Evolutionary conservation across 1,140 invertebrate genomes (phyloP).

Genomic region (Zaprionus tsacasi): DNA sequence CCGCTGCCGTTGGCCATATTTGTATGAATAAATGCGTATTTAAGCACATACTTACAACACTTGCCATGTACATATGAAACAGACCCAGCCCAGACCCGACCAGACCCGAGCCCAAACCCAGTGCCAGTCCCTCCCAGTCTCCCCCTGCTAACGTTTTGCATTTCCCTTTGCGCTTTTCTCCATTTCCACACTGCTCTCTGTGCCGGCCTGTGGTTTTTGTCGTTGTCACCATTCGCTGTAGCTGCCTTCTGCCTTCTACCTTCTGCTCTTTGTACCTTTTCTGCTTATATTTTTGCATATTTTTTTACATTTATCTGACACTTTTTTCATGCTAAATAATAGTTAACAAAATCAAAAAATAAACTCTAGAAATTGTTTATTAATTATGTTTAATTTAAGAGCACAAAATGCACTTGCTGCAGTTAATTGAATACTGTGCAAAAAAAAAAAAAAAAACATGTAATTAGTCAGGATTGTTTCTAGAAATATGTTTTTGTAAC

Average conservation of each 20-base stretch:
- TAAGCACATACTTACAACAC: constrained; percentile 83
- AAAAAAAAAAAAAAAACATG: constrained; percentile 28
- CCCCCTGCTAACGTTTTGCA: constrained; percentile 20
- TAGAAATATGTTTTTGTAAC: constrained; percentile 23
- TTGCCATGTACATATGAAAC: constrained; percentile 72
- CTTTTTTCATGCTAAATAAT: constrained; percentile 3
- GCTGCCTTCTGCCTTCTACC: constrained; percentile 6
- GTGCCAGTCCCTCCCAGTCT: background rate
- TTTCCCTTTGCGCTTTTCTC: constrained; percentile 48
- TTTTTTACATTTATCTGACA: constrained; percentile 20
- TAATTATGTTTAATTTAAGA: constrained; percentile 59
- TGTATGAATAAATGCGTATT: constrained; percentile 83
- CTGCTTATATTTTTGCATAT: background rate
- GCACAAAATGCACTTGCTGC: constrained; percentile 50
- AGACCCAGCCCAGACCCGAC: constrained; percentile 7
- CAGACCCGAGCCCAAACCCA: constrained; percentile 8
- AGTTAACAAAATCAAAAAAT: constrained; percentile 2
- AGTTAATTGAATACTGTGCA: constrained; percentile 60
- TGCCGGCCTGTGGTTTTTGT: constrained; percentile 30
- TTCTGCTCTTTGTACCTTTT: constrained; percentile 16
- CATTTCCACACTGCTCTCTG: constrained; percentile 40
- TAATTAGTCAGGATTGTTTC: constrained; percentile 60
- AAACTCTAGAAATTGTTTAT: constrained; percentile 30
- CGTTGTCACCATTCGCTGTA: constrained; percentile 44
- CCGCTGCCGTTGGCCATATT: constrained; percentile 72